Base-by-base conservation (phyloP, 2,113 vertebrate species). In the Melozone crissalis region DNA sequence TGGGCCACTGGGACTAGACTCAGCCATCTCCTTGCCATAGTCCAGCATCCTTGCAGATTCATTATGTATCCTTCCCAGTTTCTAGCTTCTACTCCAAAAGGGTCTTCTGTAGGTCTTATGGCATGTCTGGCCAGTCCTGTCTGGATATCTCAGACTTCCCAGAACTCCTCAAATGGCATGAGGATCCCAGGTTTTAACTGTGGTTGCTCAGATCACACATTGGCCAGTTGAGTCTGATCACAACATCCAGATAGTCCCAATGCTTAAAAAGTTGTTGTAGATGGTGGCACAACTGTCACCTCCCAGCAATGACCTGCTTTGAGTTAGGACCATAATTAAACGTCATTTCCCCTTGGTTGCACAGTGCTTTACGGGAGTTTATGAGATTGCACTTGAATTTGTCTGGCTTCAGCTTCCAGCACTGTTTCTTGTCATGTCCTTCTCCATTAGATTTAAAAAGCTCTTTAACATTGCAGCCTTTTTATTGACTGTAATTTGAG, bases 401-500 rank as follows among this genome's bases (percentile, higher is more conserved):
- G 11, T 47, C 46, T 47, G 51, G 43, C 75, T 95, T 93, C 63
- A 39, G 51, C 57, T 86, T 91, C 54, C 63, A 93, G 58, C 75
- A 22, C 37, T 77, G 31, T 41, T 83, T 84, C 88, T 93, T 89
- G 65, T 79, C 72, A 77, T 57, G 72, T 77, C 72, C 33, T 86
- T 90, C 75, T 89, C 76, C 51, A 84, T 84, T 67, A 88, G 27
- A 88, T 88, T 92, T 44, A 31, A 92, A 95, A 88, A 88, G 14
- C 72, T 90, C n/a, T 88, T 95, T 92, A 92, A 91, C 51, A 57
- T 69, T 93, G 87, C 71, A 86, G 85, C 68, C 71, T 94, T 94
- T 90, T 87, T 94, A 93, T 81, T 89, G 80, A 89, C 76, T 88
- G 18, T 30, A 92, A 67, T 52, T 63, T 81, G 71, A 83, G 46